Percentiles rank a stretch among this genome's conserved stretches.
These are phyloP conservation scores for Pituophis catenifer DNA, from an alignment of 2,113 vertebrate species.

Conservation along the genomic window DNA sequence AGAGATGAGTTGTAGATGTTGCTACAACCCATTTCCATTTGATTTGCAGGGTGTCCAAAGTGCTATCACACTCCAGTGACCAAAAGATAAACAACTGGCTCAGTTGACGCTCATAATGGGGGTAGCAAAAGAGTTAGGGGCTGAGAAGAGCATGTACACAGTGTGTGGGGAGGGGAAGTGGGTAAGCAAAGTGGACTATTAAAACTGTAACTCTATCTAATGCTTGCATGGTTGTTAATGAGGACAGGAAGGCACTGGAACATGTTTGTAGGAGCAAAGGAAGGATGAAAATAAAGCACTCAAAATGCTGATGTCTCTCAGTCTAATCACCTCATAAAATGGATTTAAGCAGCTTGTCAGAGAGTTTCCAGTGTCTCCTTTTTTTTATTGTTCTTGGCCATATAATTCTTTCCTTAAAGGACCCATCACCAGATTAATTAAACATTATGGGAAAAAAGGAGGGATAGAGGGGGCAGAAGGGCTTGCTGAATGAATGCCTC, in stretches of 20 bases:
- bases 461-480: constrained; percentile 13
- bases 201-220: constrained; percentile 24
- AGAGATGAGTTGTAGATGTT: neutral
- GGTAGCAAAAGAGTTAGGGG: neutral
- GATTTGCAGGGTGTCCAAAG: constrained; percentile 14
- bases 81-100: constrained; percentile 20
- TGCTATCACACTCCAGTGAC: constrained; percentile 24
- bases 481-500: constrained; percentile 32
- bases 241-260: constrained; percentile 14
- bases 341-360: constrained; percentile 29
- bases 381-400: constrained; percentile 27
- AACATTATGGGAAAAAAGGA: constrained; percentile 42
- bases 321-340: constrained; percentile 47
- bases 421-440: constrained; percentile 31
- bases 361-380: constrained; percentile 40
- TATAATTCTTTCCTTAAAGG: constrained; percentile 54
- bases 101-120: constrained; percentile 7
- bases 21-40: neutral
- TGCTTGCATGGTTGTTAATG: constrained; percentile 10
- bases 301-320: constrained; percentile 17
- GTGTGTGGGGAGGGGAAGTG: neutral
- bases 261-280: neutral
- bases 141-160: neutral
- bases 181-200: constrained; percentile 1
- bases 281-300: constrained; percentile 43